Evolutionary conservation across 2,797 vertebrate species (phyloP).

Genomic region (Miichthys miiuy): DNA sequence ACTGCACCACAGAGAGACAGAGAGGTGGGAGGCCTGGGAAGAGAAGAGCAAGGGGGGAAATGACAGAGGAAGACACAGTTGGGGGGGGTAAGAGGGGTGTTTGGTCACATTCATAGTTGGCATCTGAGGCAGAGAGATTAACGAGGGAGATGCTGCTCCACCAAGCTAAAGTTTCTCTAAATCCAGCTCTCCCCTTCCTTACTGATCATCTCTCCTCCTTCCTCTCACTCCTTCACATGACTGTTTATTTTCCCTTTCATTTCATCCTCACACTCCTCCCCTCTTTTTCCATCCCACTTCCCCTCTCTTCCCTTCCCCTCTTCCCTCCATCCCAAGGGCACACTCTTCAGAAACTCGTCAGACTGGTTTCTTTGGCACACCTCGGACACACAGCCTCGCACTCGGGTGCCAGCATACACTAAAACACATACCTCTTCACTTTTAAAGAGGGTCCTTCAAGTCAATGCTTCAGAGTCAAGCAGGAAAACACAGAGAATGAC

Average conservation of each 20-base stretch:
- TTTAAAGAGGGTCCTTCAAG: conserved; percentile 67
- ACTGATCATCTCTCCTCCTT: conserved; percentile 32
- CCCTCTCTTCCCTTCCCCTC: conserved; percentile 55
- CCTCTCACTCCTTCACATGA: conserved; percentile 40
- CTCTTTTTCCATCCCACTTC: conserved; percentile 70
- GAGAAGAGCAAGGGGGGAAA: conserved; percentile 28
- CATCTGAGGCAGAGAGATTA: conserved; percentile 27
- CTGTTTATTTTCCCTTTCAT: conserved; percentile 74
- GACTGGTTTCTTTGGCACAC: conserved; percentile 81
- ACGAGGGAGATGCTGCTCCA: conserved; percentile 33
- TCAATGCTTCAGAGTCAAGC: conserved; percentile 48
- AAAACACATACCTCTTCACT: conserved; percentile 50
- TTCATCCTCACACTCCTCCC: conserved; percentile 68
- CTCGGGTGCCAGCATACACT: conserved; percentile 64
- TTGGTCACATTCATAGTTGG: conserved; percentile 53
- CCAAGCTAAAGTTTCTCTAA: conserved; percentile 21
- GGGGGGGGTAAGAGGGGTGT: conserved; percentile 24
- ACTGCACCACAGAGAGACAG: conserved; percentile 61
- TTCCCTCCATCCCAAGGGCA: conserved; percentile 74
- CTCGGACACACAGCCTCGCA: conserved; percentile 64
- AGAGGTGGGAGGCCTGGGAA: conserved; percentile 57
- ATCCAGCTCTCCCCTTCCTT: conserved; percentile 33
- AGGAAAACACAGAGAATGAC: conserved; percentile 67
- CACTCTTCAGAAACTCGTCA: conserved; percentile 77
- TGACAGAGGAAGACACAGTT: conserved; percentile 33